phyloP scores from a whole-genome alignment of 2,113 vertebrate genomes.

The Oreochromis spilurus region DNA sequence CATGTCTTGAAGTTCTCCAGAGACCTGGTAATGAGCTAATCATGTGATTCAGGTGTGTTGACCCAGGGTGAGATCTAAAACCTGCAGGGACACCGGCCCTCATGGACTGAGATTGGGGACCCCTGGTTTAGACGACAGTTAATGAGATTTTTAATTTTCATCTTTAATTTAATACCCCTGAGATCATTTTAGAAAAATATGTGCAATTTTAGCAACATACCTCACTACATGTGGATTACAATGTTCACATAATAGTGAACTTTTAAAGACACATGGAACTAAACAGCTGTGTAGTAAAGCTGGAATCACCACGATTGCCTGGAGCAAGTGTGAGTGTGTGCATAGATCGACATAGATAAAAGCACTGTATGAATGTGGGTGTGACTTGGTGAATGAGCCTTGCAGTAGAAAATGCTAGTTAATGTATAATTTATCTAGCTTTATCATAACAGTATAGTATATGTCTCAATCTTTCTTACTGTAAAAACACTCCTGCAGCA shows the following conservation, averaged over 20 bases:
- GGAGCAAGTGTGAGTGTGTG: not conserved
- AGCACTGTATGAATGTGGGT: not conserved
- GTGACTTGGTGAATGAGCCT: not conserved
- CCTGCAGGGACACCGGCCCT: no score
- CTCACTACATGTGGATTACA: not conserved
- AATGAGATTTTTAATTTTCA: not conserved
- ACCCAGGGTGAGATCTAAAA: no score
- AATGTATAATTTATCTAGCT: not conserved
- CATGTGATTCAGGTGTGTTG: no score
- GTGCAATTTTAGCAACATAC: not conserved
- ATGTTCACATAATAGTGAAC: not conserved
- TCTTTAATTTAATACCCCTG: not conserved
- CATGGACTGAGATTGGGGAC: no score
- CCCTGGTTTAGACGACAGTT: not conserved
- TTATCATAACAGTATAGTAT: not conserved
- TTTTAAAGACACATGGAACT: fast-evolving
- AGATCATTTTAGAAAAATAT: not conserved
- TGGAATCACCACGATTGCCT: not conserved
- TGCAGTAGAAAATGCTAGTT: not conserved
- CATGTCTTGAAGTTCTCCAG: no score
- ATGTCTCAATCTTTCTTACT: fast-evolving
- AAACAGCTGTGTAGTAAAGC: not conserved
- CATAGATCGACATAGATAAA: not conserved
- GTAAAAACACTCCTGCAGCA: not conserved
- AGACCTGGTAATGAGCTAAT: no score